A percentile compares a stretch with the other conserved stretches of the same genome.
phyloP scores from a whole-genome alignment of 2,888 invertebrate species.

The Rhamphomyia laevipes region DNA sequence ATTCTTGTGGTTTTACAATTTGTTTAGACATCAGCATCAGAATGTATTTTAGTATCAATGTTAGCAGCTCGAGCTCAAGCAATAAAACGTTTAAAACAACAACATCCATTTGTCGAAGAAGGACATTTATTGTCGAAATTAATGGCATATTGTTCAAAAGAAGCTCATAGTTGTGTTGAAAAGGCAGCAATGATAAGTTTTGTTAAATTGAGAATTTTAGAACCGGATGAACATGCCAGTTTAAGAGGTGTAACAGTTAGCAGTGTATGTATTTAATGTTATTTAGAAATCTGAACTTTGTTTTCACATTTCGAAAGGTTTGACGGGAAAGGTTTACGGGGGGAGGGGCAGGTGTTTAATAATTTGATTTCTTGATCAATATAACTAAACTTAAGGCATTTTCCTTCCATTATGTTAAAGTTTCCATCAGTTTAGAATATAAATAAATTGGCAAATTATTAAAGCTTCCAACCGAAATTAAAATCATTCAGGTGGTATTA shows the following conservation, averaged over 20 bases:
- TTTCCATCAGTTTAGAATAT: too few relatives aligned
- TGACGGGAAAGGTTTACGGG: too few relatives aligned
- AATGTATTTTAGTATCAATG: conserved; percentile 86
- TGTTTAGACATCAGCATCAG: conserved; percentile 83
- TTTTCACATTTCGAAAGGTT: too few relatives aligned
- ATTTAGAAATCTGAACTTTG: too few relatives aligned
- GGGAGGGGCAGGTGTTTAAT: too few relatives aligned
- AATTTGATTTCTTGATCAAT: not conserved
- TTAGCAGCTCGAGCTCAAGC: conserved; percentile 84
- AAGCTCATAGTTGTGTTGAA: conserved; percentile 86
- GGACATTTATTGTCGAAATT: conserved; percentile 80
- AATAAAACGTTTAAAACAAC: conserved; percentile 70
- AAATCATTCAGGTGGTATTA: too few relatives aligned
- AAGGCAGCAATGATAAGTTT: conserved; percentile 92
- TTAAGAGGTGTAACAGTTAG: conserved; percentile 68
- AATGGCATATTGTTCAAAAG: conserved; percentile 85
- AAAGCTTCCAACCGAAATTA: too few relatives aligned
- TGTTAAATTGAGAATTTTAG: conserved; percentile 77
- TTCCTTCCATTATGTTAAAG: too few relatives aligned
- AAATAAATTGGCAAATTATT: too few relatives aligned
- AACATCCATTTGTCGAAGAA: conserved; percentile 79
- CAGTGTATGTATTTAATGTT: conserved; percentile 48
- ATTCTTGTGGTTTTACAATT: too few relatives aligned
- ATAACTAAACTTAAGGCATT: too few relatives aligned
- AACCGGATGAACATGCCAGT: conserved; percentile 73